Evolutionary conservation across 2,113 vertebrate genomes (phyloP).

Genomic region (Leiothrix lutea): DNA sequence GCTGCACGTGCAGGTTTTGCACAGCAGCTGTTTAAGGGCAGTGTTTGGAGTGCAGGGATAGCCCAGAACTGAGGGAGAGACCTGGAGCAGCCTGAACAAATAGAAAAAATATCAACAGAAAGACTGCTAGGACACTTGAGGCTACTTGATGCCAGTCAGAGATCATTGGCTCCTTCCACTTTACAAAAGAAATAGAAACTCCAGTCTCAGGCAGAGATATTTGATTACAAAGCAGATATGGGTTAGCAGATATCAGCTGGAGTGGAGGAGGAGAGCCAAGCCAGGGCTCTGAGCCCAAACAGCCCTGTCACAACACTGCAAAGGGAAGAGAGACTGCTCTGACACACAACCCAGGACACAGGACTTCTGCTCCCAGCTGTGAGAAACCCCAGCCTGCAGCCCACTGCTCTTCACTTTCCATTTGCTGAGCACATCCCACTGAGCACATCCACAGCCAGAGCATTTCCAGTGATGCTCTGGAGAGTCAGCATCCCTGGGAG

Average conservation of each 20-base stretch:
- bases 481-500: neutral
- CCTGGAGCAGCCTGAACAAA: neutral
- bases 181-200: neutral
- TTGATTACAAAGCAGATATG: neutral
- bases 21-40: neutral
- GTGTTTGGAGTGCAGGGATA: neutral
- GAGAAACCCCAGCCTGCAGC: neutral
- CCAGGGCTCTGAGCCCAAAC: neutral
- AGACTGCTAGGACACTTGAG: neutral
- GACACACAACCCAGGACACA: neutral
- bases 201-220: neutral
- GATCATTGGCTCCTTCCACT: neutral
- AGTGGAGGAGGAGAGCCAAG: neutral
- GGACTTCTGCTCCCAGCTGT: neutral
- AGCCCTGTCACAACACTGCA: neutral
- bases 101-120: neutral
- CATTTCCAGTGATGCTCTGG: neutral
- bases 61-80: neutral
- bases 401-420: neutral
- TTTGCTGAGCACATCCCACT: neutral
- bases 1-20: rapidly evolving
- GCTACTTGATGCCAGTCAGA: neutral
- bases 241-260: neutral
- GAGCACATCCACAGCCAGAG: rapidly evolving
- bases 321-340: neutral